Evolutionary conservation across 2,113 vertebrate species (phyloP), one percentile per base, ranked within the genome.

Genomic region (Symphodus melops): DNA sequence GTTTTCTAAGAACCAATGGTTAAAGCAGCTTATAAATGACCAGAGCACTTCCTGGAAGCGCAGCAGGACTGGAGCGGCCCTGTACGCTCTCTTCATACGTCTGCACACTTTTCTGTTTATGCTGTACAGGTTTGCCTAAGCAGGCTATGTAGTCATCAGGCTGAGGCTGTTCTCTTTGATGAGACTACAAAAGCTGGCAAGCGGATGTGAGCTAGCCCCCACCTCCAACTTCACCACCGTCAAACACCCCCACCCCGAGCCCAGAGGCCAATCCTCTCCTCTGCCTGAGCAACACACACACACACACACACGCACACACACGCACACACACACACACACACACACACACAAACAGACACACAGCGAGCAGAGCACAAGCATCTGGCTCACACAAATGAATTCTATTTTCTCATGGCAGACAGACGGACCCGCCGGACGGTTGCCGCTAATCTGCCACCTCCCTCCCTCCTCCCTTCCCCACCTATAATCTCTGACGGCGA

Each of bases 341-440:
- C 71, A 79, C 72, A 5, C 42, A 19, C 14, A 48, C 16, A 76
- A 28, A 62, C 53, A 53, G 61, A 72, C 73, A 72, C n/a, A 49
- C 70, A 68, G 65, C 62, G 71, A 80, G 77, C 78, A 58, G 75
- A 89, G 88, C 88, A 66, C 79, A 82, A 89, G 89, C 88, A 90
- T 93, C 88, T 93, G 92, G 89, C 89, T 89, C 79, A 72, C 81
- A 85, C 90, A 89, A 91, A 89, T 87, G 64, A 90, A 90, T 86
- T 91, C 83, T 89, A 83, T 88, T 90, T 88, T 86, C 75, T 90
- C 89, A 89, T 57, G 60, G 84, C 72, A 88, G 92, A 92, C 92
- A 91, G 91, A 92, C 84, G 67, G 89, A 83, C 79, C 55, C 52
- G 52, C 83, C 85, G 90, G 81, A 88, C 74, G 68, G 82, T 61